Percentiles rank a stretch among this genome's conserved stretches.
Evolutionary conservation across 1,140 invertebrate species (phyloP).

Genomic region (Episyrphus balteatus): DNA sequence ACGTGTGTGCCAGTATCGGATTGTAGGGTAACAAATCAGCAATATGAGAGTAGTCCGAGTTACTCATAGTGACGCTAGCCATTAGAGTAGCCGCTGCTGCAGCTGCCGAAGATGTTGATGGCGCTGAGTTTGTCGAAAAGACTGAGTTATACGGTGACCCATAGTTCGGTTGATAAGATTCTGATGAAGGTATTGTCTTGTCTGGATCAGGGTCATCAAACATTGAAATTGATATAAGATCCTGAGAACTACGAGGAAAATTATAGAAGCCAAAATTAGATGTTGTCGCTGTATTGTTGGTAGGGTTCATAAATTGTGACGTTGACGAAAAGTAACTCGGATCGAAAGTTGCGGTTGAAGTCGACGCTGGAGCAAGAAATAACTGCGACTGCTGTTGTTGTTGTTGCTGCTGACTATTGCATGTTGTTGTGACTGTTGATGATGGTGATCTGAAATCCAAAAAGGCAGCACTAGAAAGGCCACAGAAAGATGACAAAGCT

Average conservation of each 20-base stretch:
- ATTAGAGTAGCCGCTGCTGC: background rate
- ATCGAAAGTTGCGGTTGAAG: background rate
- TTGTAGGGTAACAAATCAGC: constrained; percentile 3
- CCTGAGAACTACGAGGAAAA: background rate
- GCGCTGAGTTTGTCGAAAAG: background rate
- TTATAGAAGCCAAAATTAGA: background rate
- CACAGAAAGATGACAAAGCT: background rate
- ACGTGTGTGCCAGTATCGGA: constrained; percentile 4
- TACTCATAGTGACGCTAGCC: background rate
- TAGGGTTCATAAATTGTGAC: no score
- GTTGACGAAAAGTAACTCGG: no score
- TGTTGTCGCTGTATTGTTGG: background rate
- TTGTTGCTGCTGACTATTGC: no score
- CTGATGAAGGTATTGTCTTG: background rate
- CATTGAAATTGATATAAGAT: background rate
- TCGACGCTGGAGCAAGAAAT: no score
- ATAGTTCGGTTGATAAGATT: constrained; percentile 1
- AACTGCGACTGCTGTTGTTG: no score
- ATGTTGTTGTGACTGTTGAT: background rate
- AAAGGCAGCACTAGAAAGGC: background rate
- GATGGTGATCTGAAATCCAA: background rate
- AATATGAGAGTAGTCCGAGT: constrained; percentile 2
- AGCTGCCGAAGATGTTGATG: background rate
- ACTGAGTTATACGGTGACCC: background rate
- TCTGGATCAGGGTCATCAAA: background rate